Conservation (phyloP, 1,140 invertebrate species). For the Camponotus pennsylvanicus region DNA sequence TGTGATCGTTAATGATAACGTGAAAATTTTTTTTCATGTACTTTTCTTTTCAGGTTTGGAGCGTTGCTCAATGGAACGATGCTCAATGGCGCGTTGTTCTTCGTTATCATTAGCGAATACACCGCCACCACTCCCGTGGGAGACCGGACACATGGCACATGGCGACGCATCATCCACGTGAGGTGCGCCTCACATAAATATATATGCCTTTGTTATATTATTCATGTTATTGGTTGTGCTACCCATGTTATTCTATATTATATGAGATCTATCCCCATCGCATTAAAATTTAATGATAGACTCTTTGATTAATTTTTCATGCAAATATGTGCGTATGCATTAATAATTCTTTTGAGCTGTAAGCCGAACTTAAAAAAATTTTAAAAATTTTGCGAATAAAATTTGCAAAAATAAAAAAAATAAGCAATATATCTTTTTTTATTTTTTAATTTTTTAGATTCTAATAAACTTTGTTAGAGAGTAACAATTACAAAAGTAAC, state of each 20-base stretch:
- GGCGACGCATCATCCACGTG: slow-evolving; percentile 81
- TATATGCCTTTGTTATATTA: slow-evolving; percentile 78
- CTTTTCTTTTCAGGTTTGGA: slow-evolving; percentile 79
- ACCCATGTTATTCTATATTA: background rate
- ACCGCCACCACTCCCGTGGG: slow-evolving; percentile 84
- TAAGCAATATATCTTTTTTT: no score
- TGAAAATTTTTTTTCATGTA: background rate
- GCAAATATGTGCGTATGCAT: background rate
- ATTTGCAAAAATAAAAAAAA: no score
- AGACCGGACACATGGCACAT: slow-evolving; percentile 77
- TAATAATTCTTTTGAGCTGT: background rate
- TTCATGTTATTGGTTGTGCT: background rate
- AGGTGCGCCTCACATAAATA: slow-evolving; percentile 75
- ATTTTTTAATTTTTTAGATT: no score
- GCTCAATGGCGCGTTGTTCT: slow-evolving; percentile 83
- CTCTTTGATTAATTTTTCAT: background rate
- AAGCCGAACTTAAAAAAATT: background rate
- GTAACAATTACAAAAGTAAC: background rate
- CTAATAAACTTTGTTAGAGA: background rate
- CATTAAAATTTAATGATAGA: slow-evolving; percentile 10
- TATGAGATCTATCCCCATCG: background rate
- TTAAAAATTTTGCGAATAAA: background rate
- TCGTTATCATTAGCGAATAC: slow-evolving; percentile 82
- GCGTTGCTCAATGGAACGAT: slow-evolving; percentile 83
- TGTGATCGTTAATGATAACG: background rate